Evolutionary conservation across 2,888 invertebrate genomes (phyloP), one percentile per base, ranked within the genome.

Genomic region (Rhagophthalmus giganteus): DNA sequence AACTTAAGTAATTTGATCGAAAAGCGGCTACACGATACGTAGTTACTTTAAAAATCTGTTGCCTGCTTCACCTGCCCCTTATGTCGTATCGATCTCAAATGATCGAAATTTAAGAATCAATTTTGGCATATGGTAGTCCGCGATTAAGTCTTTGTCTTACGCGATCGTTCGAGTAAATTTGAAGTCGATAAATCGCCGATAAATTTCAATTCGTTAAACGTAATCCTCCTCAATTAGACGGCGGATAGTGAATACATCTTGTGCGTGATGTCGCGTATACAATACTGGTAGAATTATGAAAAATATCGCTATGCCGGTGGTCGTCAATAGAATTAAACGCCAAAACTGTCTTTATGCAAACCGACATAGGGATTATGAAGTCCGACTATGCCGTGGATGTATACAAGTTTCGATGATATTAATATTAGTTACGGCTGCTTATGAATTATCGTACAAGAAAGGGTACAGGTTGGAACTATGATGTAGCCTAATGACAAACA

Each of bases 241-340:
- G 26, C 31, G 24, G 28, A 13, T 27, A 14, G 34, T 33, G 38
- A 40, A 54, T 51, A 28, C 31, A 12, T 57, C 41, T 47, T 41
- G 24, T 44, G 32, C 31, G 16, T 12, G 26, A 25, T 32, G 46
- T 41, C 42, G 9, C 26, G 34, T 39, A 46, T 30, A 57, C 51
- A 57, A 57, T 57, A 39, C 47, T 39, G 26, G 35, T 37, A 54
- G 57, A 60, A 60, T 60, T 60, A 60, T 62, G 60, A 62, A 58
- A 62, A 62, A 62, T 62, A 58, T 50, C 46, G 39, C 62, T 50
- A 51, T 57, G 62, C 60, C 55, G 62, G 62, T 62, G 62, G 62
- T 62, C 60, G 60, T 31, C 27, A 24, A 48, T 20, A 10, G 15
- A 10, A 31, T 15, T 2, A 5, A 31, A 37, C 25, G 27, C 50